phyloP scores from a whole-genome alignment of 2,888 invertebrate species.

The Phasia obesa region DNA sequence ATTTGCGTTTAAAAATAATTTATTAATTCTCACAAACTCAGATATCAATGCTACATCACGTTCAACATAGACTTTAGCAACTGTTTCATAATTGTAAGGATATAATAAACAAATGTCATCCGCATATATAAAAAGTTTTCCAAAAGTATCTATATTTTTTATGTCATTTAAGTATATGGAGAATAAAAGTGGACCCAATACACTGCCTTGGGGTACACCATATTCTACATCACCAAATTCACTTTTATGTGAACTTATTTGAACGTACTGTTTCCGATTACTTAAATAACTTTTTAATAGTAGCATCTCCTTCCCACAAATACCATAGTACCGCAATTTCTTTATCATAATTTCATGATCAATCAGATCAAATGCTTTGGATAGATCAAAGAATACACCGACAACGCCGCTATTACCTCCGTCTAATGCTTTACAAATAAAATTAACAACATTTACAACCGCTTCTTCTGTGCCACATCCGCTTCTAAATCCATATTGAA shows the following conservation, averaged over 20 bases:
- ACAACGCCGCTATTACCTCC: background rate
- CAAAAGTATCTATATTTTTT: background rate
- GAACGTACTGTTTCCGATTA: background rate
- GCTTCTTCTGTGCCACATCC: too few relatives aligned
- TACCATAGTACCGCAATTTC: background rate
- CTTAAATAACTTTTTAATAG: background rate
- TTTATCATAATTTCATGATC: background rate
- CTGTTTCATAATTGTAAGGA: background rate
- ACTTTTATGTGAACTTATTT: too few relatives aligned
- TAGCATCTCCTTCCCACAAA: background rate
- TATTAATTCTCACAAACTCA: background rate
- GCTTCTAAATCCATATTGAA: too few relatives aligned
- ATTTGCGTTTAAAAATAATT: background rate
- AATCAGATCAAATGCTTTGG: background rate
- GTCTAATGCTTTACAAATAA: background rate
- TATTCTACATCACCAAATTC: too few relatives aligned
- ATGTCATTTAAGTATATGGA: too few relatives aligned
- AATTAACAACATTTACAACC: background rate
- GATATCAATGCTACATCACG: background rate
- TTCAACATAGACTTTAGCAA: too few relatives aligned
- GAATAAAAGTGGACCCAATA: too few relatives aligned
- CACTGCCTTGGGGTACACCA: too few relatives aligned
- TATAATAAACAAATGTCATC: background rate
- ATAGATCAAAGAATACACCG: background rate
- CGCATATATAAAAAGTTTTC: background rate